phyloP scores from a whole-genome alignment of 1,140 invertebrate genomes.

The Lanistes nyassanus region DNA sequence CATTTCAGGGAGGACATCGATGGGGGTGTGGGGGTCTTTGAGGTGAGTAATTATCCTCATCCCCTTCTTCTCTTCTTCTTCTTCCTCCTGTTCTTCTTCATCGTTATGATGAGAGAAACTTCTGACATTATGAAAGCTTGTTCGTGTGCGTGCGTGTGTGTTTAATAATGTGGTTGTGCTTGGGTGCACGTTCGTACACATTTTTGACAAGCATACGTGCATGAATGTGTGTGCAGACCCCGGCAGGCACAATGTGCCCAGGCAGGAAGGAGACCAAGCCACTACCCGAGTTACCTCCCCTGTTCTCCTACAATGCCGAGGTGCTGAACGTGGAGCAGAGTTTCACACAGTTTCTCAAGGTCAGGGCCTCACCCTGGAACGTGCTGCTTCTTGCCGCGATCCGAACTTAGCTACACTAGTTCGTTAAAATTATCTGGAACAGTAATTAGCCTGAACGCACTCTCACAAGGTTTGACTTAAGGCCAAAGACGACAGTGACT shows the following conservation, averaged over 20 bases:
- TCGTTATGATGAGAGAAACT: too few species aligned
- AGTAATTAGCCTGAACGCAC: too few species aligned
- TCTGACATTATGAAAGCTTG: too few species aligned
- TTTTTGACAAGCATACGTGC: too few species aligned
- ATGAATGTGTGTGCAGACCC: slow-evolving; percentile 12
- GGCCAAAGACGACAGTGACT: too few species aligned
- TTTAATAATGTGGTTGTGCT: not conserved
- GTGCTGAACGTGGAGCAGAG: slow-evolving; percentile 31
- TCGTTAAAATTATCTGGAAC: too few species aligned
- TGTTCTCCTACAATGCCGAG: slow-evolving; percentile 46
- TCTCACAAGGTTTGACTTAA: too few species aligned
- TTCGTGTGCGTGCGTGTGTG: slow-evolving; percentile 2
- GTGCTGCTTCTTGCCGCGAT: too few species aligned
- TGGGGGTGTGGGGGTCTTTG: slow-evolving; percentile 13
- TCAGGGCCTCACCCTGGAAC: not conserved
- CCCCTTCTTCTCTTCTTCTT: not conserved
- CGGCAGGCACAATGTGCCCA: slow-evolving; percentile 35
- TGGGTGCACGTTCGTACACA: not conserved
- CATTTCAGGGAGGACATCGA: slow-evolving; percentile 34
- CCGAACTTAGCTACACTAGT: too few species aligned
- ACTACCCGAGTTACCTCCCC: slow-evolving; percentile 36
- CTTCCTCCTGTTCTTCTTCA: not conserved
- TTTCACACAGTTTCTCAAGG: slow-evolving; percentile 14
- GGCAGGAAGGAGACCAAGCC: slow-evolving; percentile 34
- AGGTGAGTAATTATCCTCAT: slow-evolving; percentile 19